Evolutionary conservation across 1,140 invertebrate species (phyloP).

Genomic region (Tetramorium parvispinum): DNA sequence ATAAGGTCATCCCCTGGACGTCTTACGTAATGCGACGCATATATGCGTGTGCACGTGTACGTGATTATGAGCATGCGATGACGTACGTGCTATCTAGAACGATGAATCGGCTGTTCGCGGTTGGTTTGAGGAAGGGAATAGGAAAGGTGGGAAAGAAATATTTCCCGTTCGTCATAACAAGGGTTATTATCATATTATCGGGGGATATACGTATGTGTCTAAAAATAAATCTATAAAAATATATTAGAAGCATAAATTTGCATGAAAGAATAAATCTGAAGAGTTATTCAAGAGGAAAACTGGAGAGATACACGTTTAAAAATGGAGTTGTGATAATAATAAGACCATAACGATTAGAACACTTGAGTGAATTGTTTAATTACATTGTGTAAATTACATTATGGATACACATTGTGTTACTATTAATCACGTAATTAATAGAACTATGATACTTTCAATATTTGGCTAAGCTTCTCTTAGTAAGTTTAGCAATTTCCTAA

Average conservation of each 20-base stretch:
- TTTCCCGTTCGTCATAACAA: constrained; percentile 71
- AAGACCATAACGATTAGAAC: not conserved
- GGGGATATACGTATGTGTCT: constrained; percentile 42
- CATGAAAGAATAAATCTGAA: not conserved
- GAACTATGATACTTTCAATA: not conserved
- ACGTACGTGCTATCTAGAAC: constrained; percentile 41
- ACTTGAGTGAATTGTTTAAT: too few relatives aligned
- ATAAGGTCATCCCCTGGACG: constrained; percentile 37
- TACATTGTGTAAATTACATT: not conserved
- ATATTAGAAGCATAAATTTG: not conserved
- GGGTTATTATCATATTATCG: constrained; percentile 39
- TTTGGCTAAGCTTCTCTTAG: not conserved
- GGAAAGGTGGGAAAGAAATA: constrained; percentile 55
- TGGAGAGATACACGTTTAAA: not conserved
- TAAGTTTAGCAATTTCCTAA: not conserved
- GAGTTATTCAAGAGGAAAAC: not conserved
- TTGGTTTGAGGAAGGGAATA: constrained; percentile 70
- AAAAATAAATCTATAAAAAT: not conserved
- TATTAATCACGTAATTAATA: not conserved
- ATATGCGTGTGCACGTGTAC: constrained; percentile 4
- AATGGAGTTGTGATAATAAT: not conserved
- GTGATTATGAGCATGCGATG: constrained; percentile 18
- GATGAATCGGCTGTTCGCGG: constrained; percentile 70
- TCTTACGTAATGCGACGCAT: constrained; percentile 33
- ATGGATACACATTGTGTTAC: not conserved